A percentile compares a stretch with the other conserved stretches of the same genome.
Evolutionary conservation across 2,888 invertebrate genomes (phyloP).

Genomic region (Caenorhabditis virilis): DNA sequence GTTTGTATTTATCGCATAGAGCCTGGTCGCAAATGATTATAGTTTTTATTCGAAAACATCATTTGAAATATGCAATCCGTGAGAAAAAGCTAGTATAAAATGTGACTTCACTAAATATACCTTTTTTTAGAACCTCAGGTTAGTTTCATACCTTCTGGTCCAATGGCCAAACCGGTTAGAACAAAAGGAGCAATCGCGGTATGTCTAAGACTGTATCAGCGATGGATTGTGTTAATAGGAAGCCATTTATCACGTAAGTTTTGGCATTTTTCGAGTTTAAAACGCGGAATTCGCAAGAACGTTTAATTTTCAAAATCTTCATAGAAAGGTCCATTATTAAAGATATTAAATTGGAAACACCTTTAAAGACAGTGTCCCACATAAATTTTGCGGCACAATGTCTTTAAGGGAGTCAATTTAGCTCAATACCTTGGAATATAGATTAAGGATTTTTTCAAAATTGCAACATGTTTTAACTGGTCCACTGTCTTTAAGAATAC

Average conservation of each 20-base stretch:
- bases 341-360: too few species aligned
- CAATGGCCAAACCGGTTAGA: conserved; percentile 71
- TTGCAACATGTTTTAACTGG: too few species aligned
- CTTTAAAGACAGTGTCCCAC: too few species aligned
- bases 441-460: too few species aligned
- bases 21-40: conserved; percentile 66
- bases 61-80: conserved; percentile 62
- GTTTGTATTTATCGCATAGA: conserved; percentile 58
- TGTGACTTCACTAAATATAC: neutral
- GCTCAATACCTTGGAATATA: too few species aligned
- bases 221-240: conserved; percentile 90
- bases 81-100: neutral
- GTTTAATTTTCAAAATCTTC: too few species aligned
- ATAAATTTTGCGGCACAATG: too few species aligned
- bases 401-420: too few species aligned
- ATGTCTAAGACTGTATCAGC: conserved; percentile 89
- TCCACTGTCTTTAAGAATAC: too few species aligned
- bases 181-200: conserved; percentile 92
- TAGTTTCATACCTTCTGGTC: conserved; percentile 54
- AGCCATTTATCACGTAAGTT: conserved; percentile 84
- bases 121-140: conserved; percentile 47
- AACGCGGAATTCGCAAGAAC: neutral
- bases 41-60: conserved; percentile 55
- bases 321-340: too few species aligned
- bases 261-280: neutral